Conservation (phyloP, 2,888 invertebrate genomes). For the Acanthacorydalis orientalis region DNA sequence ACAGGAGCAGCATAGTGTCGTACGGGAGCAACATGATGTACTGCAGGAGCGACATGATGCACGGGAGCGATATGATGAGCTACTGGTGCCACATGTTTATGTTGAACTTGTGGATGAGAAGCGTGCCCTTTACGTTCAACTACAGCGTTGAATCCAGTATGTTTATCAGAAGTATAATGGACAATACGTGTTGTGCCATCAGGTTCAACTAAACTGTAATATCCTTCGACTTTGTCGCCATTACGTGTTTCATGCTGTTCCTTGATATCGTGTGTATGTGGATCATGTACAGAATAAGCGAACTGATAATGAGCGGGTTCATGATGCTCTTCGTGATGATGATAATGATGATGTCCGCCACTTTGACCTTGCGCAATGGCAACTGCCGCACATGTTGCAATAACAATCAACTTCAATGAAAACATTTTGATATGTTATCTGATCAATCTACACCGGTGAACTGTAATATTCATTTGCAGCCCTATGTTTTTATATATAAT, state of each 20-base stretch:
- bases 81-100: too few species aligned
- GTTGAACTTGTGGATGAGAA: not conserved
- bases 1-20: not conserved
- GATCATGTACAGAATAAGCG: slow-evolving; percentile 16
- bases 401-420: too few species aligned
- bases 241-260: slow-evolving; percentile 15
- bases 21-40: not conserved
- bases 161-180: slow-evolving; percentile 1
- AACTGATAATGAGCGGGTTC: slow-evolving; percentile 14
- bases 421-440: too few species aligned
- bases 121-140: not conserved
- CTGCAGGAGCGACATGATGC: not conserved
- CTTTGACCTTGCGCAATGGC: too few species aligned
- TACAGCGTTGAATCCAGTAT: slow-evolving; percentile 1
- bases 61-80: not conserved
- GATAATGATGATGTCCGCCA: too few species aligned
- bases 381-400: too few species aligned
- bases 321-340: not conserved
- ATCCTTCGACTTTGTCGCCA: slow-evolving; percentile 15
- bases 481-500: not conserved
- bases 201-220: slow-evolving; percentile 10
- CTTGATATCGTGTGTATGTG: slow-evolving; percentile 15
- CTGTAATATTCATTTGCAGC: too few species aligned
- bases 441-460: too few species aligned
- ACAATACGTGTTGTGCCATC: slow-evolving; percentile 1